These are phyloP conservation scores for Urosaurus nigricauda DNA, from an alignment of 2,797 vertebrate genomes.

Conservation along the genomic window DNA sequence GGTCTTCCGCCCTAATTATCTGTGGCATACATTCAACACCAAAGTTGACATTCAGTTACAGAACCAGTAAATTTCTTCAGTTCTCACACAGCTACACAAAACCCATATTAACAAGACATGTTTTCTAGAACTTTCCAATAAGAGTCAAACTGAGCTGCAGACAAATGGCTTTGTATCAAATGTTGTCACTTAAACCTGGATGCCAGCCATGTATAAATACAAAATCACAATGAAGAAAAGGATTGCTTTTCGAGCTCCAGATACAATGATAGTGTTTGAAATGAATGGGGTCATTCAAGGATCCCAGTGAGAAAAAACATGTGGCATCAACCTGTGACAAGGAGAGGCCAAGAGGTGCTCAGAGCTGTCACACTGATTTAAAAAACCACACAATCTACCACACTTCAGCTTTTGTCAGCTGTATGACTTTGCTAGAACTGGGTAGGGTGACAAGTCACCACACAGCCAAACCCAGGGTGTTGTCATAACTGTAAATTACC, in stretches of 20 bases:
- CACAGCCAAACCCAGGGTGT: not conserved
- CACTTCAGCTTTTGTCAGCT: not conserved
- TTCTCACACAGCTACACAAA: not conserved
- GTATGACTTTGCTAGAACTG: not conserved
- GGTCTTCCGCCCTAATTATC: not conserved
- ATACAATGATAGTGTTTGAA: not conserved
- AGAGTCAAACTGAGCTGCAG: not conserved
- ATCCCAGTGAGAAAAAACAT: slow-evolving; percentile 1
- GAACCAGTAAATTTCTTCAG: not conserved
- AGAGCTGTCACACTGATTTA: not conserved
- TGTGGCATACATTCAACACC: not conserved
- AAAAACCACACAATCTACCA: not conserved
- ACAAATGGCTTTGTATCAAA: not conserved
- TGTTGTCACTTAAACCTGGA: not conserved
- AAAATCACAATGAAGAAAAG: not conserved
- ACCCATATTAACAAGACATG: not conserved
- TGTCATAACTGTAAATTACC: slow-evolving; percentile 10
- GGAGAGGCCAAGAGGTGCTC: not conserved
- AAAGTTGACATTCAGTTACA: not conserved
- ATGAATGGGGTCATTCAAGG: not conserved
- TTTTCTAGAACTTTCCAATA: not conserved
- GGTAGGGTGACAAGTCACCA: not conserved
- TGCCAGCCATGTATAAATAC: not conserved
- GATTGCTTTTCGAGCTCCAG: not conserved
- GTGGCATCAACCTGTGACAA: slow-evolving; percentile 2